A percentile compares a stretch with the other conserved stretches of the same genome.
Evolutionary conservation across 1,140 invertebrate species (phyloP).

Genomic region (Micrasema longulum): DNA sequence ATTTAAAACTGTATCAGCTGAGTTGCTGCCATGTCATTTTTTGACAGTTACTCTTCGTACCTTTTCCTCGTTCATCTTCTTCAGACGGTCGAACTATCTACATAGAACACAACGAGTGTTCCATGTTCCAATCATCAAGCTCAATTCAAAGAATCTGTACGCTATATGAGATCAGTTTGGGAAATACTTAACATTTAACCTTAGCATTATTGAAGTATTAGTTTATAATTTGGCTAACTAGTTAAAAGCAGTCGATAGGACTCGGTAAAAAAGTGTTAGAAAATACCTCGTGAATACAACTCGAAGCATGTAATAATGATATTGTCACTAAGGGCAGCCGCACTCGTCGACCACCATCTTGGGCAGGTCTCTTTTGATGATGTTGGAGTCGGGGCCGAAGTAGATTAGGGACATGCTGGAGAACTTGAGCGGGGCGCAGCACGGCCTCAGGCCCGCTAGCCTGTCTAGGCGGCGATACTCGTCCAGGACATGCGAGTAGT

Average conservation of each 20-base stretch:
- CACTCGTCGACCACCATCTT: constrained; percentile 98
- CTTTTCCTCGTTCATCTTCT: too few relatives aligned
- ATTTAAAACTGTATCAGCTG: too few relatives aligned
- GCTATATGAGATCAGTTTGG: constrained; percentile 50
- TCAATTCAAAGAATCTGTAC: constrained; percentile 33
- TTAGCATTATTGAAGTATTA: constrained; percentile 46
- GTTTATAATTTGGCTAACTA: constrained; percentile 56
- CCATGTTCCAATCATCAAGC: too few relatives aligned
- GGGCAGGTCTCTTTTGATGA: constrained; percentile 93
- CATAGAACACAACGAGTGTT: too few relatives aligned
- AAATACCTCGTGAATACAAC: constrained; percentile 43
- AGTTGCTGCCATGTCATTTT: too few relatives aligned
- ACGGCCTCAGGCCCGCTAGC: constrained; percentile 83
- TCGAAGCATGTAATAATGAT: constrained; percentile 42
- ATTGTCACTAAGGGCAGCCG: constrained; percentile 83
- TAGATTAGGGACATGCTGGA: constrained; percentile 94
- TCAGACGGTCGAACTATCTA: too few relatives aligned
- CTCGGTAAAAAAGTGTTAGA: constrained; percentile 54
- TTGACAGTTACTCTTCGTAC: too few relatives aligned
- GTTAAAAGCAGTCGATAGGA: constrained; percentile 53
- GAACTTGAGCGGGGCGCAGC: constrained; percentile 94
- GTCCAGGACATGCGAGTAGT: constrained; percentile 91
- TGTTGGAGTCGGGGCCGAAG: constrained; percentile 89
- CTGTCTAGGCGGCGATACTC: constrained; percentile 84
- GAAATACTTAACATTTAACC: constrained; percentile 46